Base-by-base conservation (phyloP, 2,113 vertebrate genomes). In the Nothocercus nigrocapillus region DNA sequence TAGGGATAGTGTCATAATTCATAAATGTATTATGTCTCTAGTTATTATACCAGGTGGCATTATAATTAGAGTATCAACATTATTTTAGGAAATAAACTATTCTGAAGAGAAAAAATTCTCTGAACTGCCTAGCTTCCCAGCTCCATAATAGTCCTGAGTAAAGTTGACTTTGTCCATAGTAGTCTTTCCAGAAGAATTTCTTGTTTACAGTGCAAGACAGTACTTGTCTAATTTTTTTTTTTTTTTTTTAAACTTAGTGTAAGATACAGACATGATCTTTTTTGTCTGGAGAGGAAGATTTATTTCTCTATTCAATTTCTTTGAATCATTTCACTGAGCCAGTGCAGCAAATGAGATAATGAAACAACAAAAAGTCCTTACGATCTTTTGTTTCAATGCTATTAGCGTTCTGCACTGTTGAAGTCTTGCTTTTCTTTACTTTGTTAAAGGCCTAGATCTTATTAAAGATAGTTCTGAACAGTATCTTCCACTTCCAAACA, bases 281-380 rank as follows among this genome's bases (percentile, higher is more conserved):
- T 88, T 40, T 90, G 73, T 69, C 76, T 82, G 7, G 17, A 91
- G 54, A 80, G 32, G 44, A 85, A 92, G 73, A 91, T 82, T 96
- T 94, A 89, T 86, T 85, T 87, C 47, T 24, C 24, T 61, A 3
- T 45, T 24, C 47, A 73, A 58, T 94, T 0, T 0, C 78, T 91
- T 84, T 53, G 40, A 85, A 56, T 36, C 45, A 24, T 42, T 80
- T 96, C 85, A 83, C 74, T 90, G 76, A 94, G 40, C 74, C 77
- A 93, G 72, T 49, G 61, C 47, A 68, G 78, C 38, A 90, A 90
- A 92, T 72, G 40, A 91, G 76, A 82, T 85, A 83, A 96, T 85
- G 87, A 83, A 96, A 88, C 27, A 86, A 73, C 15, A 18, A 58
- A 69, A 80, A 72, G 4, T 0, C 8, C 59, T 68, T 83, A 70